Evolutionary conservation across 2,888 invertebrate species (phyloP).

Genomic region (Pseudococcus viburni): DNA sequence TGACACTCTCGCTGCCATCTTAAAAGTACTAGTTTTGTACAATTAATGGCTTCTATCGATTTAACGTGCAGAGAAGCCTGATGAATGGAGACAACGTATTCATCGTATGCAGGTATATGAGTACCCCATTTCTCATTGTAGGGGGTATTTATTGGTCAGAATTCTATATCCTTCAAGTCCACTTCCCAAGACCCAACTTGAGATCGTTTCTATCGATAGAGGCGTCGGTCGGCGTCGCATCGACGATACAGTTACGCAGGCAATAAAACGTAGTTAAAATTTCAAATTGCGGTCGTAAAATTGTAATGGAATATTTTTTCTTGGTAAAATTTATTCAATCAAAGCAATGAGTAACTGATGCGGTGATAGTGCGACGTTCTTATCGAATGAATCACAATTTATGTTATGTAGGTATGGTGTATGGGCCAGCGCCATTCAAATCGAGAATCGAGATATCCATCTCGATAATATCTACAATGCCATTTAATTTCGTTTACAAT

Average conservation of each 20-base stretch:
- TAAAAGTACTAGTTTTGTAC: background rate
- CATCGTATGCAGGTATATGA: background rate
- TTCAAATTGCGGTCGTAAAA: background rate
- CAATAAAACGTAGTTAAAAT: background rate
- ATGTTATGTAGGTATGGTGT: background rate
- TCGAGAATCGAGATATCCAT: background rate
- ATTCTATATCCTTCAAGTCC: background rate
- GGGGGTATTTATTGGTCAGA: background rate
- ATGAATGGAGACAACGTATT: background rate
- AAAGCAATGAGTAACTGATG: background rate
- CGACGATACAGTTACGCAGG: background rate
- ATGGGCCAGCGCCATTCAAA: background rate
- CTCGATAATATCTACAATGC: background rate
- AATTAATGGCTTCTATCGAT: slow-evolving; percentile 14
- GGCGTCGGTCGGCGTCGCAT: too few relatives aligned
- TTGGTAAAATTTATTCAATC: background rate
- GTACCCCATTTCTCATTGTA: background rate
- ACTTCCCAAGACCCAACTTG: background rate
- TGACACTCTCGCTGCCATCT: background rate
- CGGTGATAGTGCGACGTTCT: background rate
- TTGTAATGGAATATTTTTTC: background rate
- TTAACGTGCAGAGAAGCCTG: background rate
- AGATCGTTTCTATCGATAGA: background rate
- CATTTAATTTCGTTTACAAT: background rate
- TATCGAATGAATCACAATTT: background rate